Conservation (phyloP, 1,140 invertebrate species). For the Chrysoperla carnea region DNA sequence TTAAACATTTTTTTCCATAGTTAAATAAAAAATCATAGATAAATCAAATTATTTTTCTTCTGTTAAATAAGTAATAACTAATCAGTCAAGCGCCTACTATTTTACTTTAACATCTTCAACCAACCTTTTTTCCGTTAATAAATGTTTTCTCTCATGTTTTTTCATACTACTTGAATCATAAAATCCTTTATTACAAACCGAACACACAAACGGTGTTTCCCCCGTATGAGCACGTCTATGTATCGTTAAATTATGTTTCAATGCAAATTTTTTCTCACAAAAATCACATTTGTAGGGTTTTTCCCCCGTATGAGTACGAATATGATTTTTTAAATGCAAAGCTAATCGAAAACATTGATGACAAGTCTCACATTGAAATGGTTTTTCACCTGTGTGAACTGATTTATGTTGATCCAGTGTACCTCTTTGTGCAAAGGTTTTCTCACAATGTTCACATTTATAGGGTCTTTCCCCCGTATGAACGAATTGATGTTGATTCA, state of each 20-base stretch:
- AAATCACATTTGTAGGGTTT: background rate
- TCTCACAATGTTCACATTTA: too few relatives aligned
- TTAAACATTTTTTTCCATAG: too few relatives aligned
- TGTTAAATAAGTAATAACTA: too few relatives aligned
- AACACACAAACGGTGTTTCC: background rate
- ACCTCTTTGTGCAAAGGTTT: too few relatives aligned
- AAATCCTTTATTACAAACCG: background rate
- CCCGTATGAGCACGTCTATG: background rate
- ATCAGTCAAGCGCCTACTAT: too few relatives aligned
- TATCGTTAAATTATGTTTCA: background rate
- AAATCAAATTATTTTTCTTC: too few relatives aligned
- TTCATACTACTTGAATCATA: too few relatives aligned
- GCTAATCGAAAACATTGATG: constrained; percentile 3
- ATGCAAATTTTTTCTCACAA: background rate
- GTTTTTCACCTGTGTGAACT: constrained; percentile 10
- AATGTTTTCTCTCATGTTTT: too few relatives aligned
- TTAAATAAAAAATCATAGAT: too few relatives aligned
- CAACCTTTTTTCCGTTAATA: too few relatives aligned
- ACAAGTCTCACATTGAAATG: constrained; percentile 14
- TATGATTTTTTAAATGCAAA: background rate
- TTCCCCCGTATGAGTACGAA: background rate
- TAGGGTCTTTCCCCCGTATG: constrained; percentile 6
- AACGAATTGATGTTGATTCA: constrained; percentile 6
- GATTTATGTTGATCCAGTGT: too few relatives aligned
- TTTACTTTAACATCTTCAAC: too few relatives aligned